phyloP scores from a whole-genome alignment of 2,113 vertebrate genomes.

The Onychostoma macrolepis region DNA sequence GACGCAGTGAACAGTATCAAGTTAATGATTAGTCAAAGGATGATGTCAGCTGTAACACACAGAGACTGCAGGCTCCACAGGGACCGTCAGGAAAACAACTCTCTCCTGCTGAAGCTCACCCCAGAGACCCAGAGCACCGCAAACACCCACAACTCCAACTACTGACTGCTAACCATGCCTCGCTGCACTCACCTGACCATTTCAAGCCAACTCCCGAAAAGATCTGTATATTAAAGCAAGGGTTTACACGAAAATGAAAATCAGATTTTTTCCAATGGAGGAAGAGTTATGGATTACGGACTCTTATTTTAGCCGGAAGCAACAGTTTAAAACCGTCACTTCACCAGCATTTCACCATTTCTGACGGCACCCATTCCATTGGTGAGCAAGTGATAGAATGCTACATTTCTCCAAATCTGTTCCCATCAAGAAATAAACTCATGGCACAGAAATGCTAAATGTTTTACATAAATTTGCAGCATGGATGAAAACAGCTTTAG shows the following conservation, averaged over 20 bases:
- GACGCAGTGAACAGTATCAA: background rate
- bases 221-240: background rate
- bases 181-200: background rate
- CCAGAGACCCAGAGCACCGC: constrained; percentile 7
- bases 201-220: background rate
- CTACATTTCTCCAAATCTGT: background rate
- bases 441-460: background rate
- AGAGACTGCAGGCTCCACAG: background rate
- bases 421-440: background rate
- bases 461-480: background rate
- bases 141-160: background rate
- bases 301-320: no score
- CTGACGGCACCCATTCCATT: background rate
- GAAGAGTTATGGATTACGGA: no score
- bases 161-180: background rate
- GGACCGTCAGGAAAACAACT: constrained; percentile 24
- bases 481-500: background rate
- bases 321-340: no score
- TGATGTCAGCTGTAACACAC: constrained; percentile 5
- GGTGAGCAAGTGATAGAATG: background rate
- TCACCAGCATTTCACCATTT: no score
- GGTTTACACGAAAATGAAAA: background rate
- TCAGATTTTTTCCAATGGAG: no score
- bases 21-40: background rate
- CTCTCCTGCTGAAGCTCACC: background rate